phyloP scores from a whole-genome alignment of 2,797 vertebrate genomes.

The Anas bahamensis region DNA sequence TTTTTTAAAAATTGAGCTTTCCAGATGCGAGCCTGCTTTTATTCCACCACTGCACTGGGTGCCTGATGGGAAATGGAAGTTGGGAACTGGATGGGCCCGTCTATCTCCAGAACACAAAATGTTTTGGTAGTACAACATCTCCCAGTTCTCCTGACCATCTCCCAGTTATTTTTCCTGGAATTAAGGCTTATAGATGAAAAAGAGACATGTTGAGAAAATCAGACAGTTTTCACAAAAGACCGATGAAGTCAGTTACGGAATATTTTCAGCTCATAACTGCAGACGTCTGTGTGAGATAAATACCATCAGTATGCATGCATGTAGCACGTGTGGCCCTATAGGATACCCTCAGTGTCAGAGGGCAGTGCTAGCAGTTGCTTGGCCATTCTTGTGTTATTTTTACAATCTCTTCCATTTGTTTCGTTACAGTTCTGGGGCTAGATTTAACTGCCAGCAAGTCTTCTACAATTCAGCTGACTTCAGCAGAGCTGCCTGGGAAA shows the following conservation, averaged over 20 bases:
- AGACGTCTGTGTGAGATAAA: neutral
- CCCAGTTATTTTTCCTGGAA: neutral
- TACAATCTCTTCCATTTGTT: neutral
- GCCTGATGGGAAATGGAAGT: neutral
- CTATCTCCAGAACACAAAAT: neutral
- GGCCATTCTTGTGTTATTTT: neutral
- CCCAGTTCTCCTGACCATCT: neutral
- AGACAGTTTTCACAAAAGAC: neutral
- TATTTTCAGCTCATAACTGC: neutral
- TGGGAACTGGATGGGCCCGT: neutral
- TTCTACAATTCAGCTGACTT: neutral
- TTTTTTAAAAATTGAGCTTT: neutral
- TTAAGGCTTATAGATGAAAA: neutral
- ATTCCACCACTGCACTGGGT: neutral
- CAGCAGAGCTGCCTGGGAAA: neutral
- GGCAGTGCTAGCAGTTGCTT: neutral
- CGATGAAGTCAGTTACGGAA: fast-evolving
- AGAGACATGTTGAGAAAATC: neutral
- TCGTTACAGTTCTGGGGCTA: neutral
- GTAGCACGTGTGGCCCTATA: fast-evolving
- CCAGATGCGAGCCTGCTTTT: neutral
- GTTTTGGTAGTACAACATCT: neutral
- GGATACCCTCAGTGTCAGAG: neutral
- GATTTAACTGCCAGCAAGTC: neutral
- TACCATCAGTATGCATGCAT: neutral